Conservation (phyloP, 2,113 vertebrate species). For the Rafetus swinhoei region DNA sequence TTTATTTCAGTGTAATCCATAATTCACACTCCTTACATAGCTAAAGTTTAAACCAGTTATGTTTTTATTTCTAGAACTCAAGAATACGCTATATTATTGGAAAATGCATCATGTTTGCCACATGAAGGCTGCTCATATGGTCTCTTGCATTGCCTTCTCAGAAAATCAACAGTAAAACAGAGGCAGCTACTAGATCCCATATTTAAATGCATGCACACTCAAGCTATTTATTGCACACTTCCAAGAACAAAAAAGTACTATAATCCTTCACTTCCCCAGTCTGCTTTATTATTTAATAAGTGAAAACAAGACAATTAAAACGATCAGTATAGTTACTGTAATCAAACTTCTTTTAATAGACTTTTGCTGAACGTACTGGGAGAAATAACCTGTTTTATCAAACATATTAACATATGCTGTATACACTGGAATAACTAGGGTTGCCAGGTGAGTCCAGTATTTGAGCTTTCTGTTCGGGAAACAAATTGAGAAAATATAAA, state of each 20-base stretch:
- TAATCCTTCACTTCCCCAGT: background rate
- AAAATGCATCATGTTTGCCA: background rate
- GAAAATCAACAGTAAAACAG: background rate
- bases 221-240: background rate
- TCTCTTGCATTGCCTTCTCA: background rate
- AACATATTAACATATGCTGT: background rate
- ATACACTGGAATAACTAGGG: too few species aligned
- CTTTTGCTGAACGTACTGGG: background rate
- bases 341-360: background rate
- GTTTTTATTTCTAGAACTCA: background rate
- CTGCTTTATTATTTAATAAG: background rate
- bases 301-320: background rate
- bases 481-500: too few species aligned
- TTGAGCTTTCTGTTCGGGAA: too few species aligned
- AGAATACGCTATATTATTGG: background rate
- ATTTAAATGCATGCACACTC: background rate
- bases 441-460: too few species aligned
- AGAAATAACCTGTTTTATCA: background rate
- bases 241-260: background rate
- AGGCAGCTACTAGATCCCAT: background rate
- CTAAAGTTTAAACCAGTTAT: background rate
- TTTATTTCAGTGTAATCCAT: background rate
- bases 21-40: background rate
- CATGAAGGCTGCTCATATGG: background rate
- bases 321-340: background rate